Conservation (phyloP, 2,113 vertebrate genomes). For the Sceloporus undulatus region DNA sequence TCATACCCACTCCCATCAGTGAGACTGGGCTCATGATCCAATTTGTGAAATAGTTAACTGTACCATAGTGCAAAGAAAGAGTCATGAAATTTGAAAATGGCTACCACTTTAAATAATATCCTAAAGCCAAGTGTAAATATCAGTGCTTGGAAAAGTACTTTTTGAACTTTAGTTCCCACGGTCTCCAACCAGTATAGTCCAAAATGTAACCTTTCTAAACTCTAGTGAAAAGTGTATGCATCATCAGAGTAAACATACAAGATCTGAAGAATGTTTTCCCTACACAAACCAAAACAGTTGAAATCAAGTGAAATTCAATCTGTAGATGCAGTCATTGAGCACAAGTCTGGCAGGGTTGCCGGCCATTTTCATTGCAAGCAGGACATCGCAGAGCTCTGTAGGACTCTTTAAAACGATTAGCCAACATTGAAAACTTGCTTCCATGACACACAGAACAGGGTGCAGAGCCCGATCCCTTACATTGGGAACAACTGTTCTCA, state of each 20-base stretch:
- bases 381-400: slow-evolving; percentile 92
- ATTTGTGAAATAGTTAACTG: neutral
- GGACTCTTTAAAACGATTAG: slow-evolving; percentile 95
- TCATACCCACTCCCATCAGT: neutral
- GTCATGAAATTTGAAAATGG: accelerated
- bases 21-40: neutral
- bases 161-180: no score
- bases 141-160: no score
- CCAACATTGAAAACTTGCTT: slow-evolving; percentile 98
- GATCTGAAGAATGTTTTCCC: neutral
- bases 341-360: slow-evolving; percentile 89
- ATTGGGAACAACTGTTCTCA: slow-evolving; percentile 81
- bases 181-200: no score
- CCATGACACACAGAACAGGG: slow-evolving; percentile 96
- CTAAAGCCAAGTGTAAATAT: no score
- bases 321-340: slow-evolving; percentile 52
- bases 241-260: neutral
- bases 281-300: neutral
- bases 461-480: slow-evolving; percentile 88
- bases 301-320: neutral
- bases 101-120: neutral
- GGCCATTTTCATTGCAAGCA: slow-evolving; percentile 90
- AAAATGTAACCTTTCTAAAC: no score
- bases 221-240: neutral
- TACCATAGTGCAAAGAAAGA: neutral